A percentile compares a stretch with the other conserved stretches of the same genome.
These are phyloP conservation scores for Xestia sexstrigata DNA, from an alignment of 2,888 invertebrate species.

Conservation along the genomic window DNA sequence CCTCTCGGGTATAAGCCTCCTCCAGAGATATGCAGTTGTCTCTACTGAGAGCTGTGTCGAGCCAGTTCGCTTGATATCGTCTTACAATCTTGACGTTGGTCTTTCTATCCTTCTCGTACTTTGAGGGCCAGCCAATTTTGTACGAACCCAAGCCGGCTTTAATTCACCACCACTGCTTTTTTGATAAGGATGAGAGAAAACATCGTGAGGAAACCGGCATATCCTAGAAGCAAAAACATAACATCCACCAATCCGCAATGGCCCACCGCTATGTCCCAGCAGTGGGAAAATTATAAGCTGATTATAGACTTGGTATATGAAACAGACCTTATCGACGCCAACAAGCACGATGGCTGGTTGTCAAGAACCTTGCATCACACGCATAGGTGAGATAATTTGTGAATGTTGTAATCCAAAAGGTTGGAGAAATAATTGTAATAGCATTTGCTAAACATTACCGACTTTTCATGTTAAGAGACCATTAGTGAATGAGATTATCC, in stretches of 20 bases:
- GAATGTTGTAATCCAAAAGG: slow-evolving; percentile 56
- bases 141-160: no score
- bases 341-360: slow-evolving; percentile 51
- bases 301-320: neutral
- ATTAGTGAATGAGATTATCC: slow-evolving; percentile 15
- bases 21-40: no score
- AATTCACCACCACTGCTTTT: no score
- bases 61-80: no score
- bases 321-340: slow-evolving; percentile 55
- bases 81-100: no score
- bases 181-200: neutral
- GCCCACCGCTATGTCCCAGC: neutral
- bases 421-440: slow-evolving; percentile 29
- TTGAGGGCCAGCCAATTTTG: no score
- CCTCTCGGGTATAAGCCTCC: no score
- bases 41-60: no score
- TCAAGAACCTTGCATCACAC: slow-evolving; percentile 52
- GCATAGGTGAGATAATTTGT: slow-evolving; percentile 56
- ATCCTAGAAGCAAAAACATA: neutral
- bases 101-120: no score
- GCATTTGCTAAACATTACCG: slow-evolving; percentile 13
- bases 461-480: slow-evolving; percentile 6
- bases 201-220: neutral
- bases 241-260: neutral
- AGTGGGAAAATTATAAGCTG: neutral